Evolutionary conservation across 2,113 vertebrate genomes (phyloP).

Genomic region (Poicephalus meyeri): DNA sequence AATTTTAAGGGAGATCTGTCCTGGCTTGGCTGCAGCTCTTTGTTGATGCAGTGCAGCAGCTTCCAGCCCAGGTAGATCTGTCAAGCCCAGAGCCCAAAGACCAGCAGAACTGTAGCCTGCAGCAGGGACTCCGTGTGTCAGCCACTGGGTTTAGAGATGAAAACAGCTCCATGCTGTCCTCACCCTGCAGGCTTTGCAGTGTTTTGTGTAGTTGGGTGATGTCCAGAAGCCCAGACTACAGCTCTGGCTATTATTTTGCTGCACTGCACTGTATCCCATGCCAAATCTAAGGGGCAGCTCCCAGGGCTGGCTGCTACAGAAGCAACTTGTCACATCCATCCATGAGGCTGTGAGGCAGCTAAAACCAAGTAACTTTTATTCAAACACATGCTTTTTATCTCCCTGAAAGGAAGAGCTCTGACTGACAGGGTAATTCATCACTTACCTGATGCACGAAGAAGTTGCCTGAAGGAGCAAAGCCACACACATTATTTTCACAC

Average conservation of each 20-base stretch:
- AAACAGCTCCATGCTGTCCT: neutral
- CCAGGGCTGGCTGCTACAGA: neutral
- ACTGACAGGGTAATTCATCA: constrained; percentile 67
- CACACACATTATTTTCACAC: constrained; percentile 39
- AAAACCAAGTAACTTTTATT: constrained; percentile 27
- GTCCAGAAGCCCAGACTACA: neutral
- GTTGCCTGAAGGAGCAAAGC: constrained; percentile 24
- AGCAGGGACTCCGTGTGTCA: neutral
- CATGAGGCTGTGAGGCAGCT: neutral
- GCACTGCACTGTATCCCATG: neutral
- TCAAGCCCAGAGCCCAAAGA: neutral
- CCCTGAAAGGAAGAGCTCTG: constrained; percentile 37
- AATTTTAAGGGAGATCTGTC: neutral
- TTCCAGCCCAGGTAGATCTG: neutral
- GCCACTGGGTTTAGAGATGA: neutral
- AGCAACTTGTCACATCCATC: neutral
- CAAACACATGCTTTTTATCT: constrained; percentile 49
- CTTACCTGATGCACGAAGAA: constrained; percentile 51
- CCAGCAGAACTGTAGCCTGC: neutral
- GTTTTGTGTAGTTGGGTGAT: accelerated
- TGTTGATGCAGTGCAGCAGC: neutral
- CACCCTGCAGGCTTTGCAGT: neutral
- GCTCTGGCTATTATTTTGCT: neutral
- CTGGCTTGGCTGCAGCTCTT: neutral
- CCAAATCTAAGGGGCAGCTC: neutral